Conservation (phyloP, 2,113 vertebrate genomes). For the Sebastes schlegelii region DNA sequence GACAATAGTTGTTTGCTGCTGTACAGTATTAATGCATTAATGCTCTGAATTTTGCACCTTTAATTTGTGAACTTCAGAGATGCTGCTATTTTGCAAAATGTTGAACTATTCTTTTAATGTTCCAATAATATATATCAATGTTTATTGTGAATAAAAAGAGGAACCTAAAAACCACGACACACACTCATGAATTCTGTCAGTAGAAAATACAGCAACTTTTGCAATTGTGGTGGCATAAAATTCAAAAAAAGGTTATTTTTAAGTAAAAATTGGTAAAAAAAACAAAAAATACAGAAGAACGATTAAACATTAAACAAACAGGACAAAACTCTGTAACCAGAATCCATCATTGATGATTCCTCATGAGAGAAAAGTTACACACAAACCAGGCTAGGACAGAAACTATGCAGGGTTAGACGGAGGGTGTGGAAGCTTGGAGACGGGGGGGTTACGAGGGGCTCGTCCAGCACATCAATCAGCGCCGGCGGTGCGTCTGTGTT, state of each 20-base stretch:
- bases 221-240: no score
- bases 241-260: not conserved
- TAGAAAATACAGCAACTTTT: not conserved
- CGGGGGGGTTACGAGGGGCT: slow-evolving; percentile 33
- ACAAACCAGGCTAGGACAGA: slow-evolving; percentile 21
- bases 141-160: not conserved
- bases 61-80: not conserved
- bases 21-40: no score
- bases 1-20: no score
- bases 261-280: no score
- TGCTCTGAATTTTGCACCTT: no score
- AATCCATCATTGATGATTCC: slow-evolving; percentile 1
- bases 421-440: slow-evolving; percentile 29
- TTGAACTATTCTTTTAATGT: not conserved
- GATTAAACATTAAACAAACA: not conserved
- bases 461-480: slow-evolving; percentile 73
- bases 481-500: slow-evolving; percentile 41
- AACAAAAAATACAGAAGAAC: not conserved
- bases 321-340: not conserved
- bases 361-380: not conserved
- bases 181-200: not conserved
- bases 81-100: not conserved
- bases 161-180: not conserved
- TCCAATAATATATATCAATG: no score
- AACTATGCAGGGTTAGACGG: slow-evolving; percentile 23